Evolutionary conservation across 64 coral and sea anemone genomes (phyloP).

Genomic region (Orbicella faveolata): DNA sequence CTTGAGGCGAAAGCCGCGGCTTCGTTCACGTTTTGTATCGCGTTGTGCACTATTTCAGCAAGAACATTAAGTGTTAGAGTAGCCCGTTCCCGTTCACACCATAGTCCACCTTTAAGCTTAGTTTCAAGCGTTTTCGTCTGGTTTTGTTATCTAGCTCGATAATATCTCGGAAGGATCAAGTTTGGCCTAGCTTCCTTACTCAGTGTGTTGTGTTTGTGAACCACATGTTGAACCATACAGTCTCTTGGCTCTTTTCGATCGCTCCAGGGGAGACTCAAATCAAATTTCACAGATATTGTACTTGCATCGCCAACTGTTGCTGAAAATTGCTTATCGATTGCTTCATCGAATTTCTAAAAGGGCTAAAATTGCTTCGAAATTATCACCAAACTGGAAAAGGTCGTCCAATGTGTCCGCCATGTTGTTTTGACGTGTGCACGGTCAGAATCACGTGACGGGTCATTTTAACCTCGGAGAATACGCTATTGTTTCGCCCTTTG

Average conservation of each 20-base stretch:
- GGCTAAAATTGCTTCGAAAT: constrained; percentile 45
- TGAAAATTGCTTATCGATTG: constrained; percentile 29
- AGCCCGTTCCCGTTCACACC: neutral
- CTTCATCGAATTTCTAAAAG: constrained; percentile 37
- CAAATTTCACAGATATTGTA: neutral
- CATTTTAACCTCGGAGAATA: constrained; percentile 43
- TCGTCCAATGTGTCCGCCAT: constrained; percentile 36
- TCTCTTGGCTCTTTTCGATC: neutral
- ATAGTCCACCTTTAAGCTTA: too few species aligned
- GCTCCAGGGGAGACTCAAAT: neutral
- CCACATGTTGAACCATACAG: too few species aligned
- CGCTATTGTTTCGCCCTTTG: neutral
- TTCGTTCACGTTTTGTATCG: constrained; percentile 11
- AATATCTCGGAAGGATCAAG: too few species aligned
- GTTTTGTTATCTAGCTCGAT: too few species aligned
- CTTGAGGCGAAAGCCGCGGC: neutral
- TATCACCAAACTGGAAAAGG: constrained; percentile 43
- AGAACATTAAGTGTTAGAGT: constrained; percentile 9
- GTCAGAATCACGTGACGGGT: constrained; percentile 53
- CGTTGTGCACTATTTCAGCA: constrained; percentile 32
- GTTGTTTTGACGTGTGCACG: constrained; percentile 48
- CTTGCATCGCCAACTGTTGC: constrained; percentile 39
- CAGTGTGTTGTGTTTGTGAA: too few species aligned
- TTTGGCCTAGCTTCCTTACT: neutral
- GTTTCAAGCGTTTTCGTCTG: neutral